These are phyloP conservation scores for Pedionomus torquatus DNA, from an alignment of 2,113 vertebrate genomes.

Conservation along the genomic window DNA sequence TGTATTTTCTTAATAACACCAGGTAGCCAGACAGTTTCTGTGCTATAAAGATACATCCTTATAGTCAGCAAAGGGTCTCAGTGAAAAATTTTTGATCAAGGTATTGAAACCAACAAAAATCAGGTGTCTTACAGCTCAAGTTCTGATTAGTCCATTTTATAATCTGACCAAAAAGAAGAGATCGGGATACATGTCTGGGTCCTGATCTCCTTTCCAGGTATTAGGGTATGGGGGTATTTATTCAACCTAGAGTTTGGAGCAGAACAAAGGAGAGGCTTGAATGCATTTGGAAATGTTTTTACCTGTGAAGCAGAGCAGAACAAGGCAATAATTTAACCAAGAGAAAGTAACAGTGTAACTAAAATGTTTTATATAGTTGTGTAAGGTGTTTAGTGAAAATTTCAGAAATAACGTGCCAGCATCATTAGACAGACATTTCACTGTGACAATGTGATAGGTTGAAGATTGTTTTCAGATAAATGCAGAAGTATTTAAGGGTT, in stretches of 20 bases:
- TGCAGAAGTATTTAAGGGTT: background rate
- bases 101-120: background rate
- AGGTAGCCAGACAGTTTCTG: slow-evolving; percentile 18
- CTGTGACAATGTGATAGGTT: background rate
- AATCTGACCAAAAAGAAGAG: background rate
- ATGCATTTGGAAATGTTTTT: background rate
- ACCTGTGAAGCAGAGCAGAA: background rate
- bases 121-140: background rate
- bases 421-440: background rate
- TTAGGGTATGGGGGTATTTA: background rate
- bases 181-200: background rate
- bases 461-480: background rate
- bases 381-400: background rate
- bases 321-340: background rate
- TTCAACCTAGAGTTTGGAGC: background rate
- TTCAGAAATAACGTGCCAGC: background rate
- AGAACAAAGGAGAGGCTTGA: background rate
- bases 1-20: slow-evolving; percentile 59
- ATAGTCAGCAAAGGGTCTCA: slow-evolving; percentile 24
- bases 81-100: background rate
- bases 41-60: slow-evolving; percentile 31
- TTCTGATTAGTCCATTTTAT: background rate
- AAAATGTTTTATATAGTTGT: background rate
- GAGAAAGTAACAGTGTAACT: background rate
- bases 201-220: background rate